Percentiles rank a stretch among this genome's conserved stretches.
These are phyloP conservation scores for Cygnus olor DNA, from an alignment of 2,797 vertebrate species.

Conservation along the genomic window DNA sequence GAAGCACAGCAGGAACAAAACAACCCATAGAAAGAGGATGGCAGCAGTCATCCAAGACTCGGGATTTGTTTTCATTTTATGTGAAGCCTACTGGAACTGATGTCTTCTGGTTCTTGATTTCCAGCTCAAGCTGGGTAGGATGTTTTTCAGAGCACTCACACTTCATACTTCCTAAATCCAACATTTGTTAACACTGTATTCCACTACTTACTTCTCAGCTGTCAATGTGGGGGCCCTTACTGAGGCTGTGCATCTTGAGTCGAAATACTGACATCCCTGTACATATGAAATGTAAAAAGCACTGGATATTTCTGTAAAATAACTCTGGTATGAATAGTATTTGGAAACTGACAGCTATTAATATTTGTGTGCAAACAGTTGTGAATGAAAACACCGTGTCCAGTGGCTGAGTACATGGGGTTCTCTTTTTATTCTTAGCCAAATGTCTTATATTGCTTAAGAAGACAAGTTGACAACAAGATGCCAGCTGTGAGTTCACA, in stretches of 20 bases:
- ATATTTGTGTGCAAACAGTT: neutral
- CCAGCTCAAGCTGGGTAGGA: rapidly evolving
- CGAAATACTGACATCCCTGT: neutral
- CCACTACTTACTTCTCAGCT: neutral
- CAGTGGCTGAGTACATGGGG: neutral
- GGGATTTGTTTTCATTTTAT: neutral
- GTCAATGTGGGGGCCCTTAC: neutral
- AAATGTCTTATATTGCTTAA: neutral
- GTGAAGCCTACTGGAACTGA: neutral
- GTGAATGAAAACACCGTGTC: neutral
- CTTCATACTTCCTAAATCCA: neutral
- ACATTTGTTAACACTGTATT: neutral
- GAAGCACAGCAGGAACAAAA: neutral
- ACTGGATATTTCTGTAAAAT: neutral
- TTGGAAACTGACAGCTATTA: neutral
- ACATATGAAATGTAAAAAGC: neutral
- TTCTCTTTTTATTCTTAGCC: neutral
- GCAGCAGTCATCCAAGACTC: neutral
- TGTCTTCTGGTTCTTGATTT: neutral
- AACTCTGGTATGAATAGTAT: neutral
- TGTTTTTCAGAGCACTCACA: neutral
- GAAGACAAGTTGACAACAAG: neutral
- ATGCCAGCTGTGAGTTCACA: neutral
- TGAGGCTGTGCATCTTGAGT: neutral
- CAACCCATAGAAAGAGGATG: neutral